Base-by-base conservation (phyloP, 2,888 invertebrate genomes). In the Nematopogon swammerdamellus region DNA sequence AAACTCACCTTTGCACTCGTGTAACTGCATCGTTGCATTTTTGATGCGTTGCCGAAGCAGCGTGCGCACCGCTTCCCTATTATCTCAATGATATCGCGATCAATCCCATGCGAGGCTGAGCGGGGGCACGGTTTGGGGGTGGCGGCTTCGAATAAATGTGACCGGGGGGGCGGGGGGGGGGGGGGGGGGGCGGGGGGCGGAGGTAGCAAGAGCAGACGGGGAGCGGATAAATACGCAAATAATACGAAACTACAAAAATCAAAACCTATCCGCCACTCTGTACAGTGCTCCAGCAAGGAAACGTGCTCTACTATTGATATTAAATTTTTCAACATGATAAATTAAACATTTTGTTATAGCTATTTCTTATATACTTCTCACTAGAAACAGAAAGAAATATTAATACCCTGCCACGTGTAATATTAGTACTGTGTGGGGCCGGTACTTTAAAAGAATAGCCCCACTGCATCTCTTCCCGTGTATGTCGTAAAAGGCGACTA, bases 241-340 rank as follows among this genome's bases (percentile, higher is more conserved):
- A 76, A 77, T 79, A 79, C 76, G 79, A 77, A 79, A 79, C 79
- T 79, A 77, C 79, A 79, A 79, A 79, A 79, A 79, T 79, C 79
- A 79, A 79, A 79, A 77, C 77, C 75, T 75, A 75, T 74, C 74
- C 75, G 70, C 77, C 68, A 72, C 72, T 76, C 72, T 64, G 66
- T 63, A 70, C 8, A 25, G 25, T 8, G 4, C 25, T 4, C 25
- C 25, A 25, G 25, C 5, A 25, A 6, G 25, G 8, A 2, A 52
- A 47, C 47, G 16, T 66, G 67, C 75, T 79, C 72, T 65, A 68
- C 65, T 59, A 25, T 50, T 19, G 19, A n/a, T n/a, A 19, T 16
- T 36, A 11, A 47, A 14, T 36, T 16, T 18, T 20, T 45, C 5
- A 18, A n/a, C 8, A 44, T n/a, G 8, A 8, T n/a, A n/a, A n/a